Conservation (phyloP, 2,113 vertebrate genomes). For the Mus musculus region DNA sequence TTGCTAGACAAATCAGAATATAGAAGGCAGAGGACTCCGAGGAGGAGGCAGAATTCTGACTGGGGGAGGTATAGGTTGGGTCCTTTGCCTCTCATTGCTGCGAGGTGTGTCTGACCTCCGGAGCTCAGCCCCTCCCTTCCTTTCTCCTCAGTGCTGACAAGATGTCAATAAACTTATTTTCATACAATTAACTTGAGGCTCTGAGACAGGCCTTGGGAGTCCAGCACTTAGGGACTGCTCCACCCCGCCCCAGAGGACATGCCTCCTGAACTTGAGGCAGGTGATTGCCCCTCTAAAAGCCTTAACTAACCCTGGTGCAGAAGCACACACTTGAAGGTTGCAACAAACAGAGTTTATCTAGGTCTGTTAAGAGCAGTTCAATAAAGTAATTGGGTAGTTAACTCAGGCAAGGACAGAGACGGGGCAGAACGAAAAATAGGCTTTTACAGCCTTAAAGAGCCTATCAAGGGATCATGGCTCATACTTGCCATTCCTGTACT, state of each 20-base stretch:
- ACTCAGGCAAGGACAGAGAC: neutral
- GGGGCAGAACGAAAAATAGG: neutral
- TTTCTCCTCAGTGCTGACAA: slow-evolving; percentile 59
- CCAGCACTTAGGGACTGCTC: neutral
- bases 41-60: neutral
- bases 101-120: slow-evolving; percentile 17
- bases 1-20: slow-evolving; percentile 60
- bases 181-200: slow-evolving; percentile 66
- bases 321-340: neutral
- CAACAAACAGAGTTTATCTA: neutral
- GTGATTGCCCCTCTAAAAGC: neutral
- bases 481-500: neutral
- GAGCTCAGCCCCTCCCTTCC: slow-evolving; percentile 2
- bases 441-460: neutral
- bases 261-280: neutral
- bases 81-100: slow-evolving; percentile 2
- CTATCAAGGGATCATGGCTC: neutral
- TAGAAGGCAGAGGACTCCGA: neutral
- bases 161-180: slow-evolving; percentile 83
- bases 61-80: neutral
- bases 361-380: neutral
- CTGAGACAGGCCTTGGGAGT: slow-evolving; percentile 55
- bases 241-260: neutral
- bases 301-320: neutral
- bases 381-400: neutral